Evolutionary conservation across 2,113 vertebrate species (phyloP).

Genomic region (Phrynocephalus versicolor): DNA sequence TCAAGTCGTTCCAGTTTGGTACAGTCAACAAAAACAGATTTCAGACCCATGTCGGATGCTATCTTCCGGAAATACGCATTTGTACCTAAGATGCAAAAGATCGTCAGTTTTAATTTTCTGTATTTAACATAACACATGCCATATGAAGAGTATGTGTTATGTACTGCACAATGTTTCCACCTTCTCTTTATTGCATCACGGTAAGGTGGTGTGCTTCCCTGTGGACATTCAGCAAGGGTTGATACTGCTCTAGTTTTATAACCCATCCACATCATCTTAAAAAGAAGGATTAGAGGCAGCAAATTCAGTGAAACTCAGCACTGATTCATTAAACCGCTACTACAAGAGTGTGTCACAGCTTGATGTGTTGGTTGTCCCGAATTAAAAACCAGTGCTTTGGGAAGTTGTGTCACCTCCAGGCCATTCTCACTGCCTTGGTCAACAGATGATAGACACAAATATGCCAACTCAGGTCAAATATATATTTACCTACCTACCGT

Average conservation of each 20-base stretch:
- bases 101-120: not conserved
- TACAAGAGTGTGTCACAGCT: not conserved
- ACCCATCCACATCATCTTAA: not conserved
- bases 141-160: too few relatives aligned
- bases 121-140: not conserved
- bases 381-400: not conserved
- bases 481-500: too few relatives aligned
- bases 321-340: not conserved
- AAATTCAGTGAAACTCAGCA: not conserved
- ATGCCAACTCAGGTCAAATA: too few relatives aligned
- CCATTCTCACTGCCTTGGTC: not conserved
- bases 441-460: too few relatives aligned
- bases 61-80: conserved; percentile 86
- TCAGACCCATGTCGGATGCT: conserved; percentile 77
- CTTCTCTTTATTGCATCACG: not conserved
- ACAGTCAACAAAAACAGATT: conserved; percentile 84
- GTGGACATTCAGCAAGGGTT: not conserved
- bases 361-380: not conserved
- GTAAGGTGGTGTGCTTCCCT: too few relatives aligned
- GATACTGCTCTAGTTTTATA: not conserved
- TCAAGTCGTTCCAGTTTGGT: conserved; percentile 79
- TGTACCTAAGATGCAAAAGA: conserved; percentile 78
- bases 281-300: not conserved
- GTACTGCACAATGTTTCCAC: too few relatives aligned
- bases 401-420: too few relatives aligned